Evolutionary conservation across 2,113 vertebrate genomes (phyloP), one percentile per base, ranked within the genome.

Genomic region (Chascanopsetta lugubris): DNA sequence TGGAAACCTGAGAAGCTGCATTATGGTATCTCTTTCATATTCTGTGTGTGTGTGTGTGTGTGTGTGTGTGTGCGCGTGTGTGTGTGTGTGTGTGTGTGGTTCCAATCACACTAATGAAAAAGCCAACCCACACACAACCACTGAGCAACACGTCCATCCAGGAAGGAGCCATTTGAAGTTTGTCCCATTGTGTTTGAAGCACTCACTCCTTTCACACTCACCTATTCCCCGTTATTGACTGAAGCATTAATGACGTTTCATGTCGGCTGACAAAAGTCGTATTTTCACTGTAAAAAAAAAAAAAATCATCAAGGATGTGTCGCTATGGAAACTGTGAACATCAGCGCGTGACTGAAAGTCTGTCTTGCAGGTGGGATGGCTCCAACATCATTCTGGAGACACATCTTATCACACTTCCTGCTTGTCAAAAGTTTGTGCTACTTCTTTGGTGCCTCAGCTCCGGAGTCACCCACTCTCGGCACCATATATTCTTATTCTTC

Each of bases 301-400:
- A 84, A 90, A 88, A 87, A 78, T 86, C 89, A 91, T 89, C 88
- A 86, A 93, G 91, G 78, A 90, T 93, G 90, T 82, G 94, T 95
- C 94, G 90, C 94, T 91, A 93, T 94, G 93, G 95, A 94, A 94
- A 95, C 93, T 93, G 90, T 75, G 91, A 87, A 89, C 88, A 86
- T 91, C 92, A 75, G 43, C 25, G 24, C 45, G 50, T 40, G 86
- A 86, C 82, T 92, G 85, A 87, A 90, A 83, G 88, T 80, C 82
- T 89, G 86, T 87, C 89, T 87, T 73, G 61, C 89, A 93, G 92
- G 92, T 92, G 91, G 85, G 85, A 76, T 77, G 72, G 85, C 85
- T 75, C 88, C 92, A 79, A 91, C 87, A 85, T 77, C 72, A 80
- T 65, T 80, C 85, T 69, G 87, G 83, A 91, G 91, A 58, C 65